phyloP scores from a whole-genome alignment of 2,888 invertebrate genomes.

The Drosophila incognita region DNA sequence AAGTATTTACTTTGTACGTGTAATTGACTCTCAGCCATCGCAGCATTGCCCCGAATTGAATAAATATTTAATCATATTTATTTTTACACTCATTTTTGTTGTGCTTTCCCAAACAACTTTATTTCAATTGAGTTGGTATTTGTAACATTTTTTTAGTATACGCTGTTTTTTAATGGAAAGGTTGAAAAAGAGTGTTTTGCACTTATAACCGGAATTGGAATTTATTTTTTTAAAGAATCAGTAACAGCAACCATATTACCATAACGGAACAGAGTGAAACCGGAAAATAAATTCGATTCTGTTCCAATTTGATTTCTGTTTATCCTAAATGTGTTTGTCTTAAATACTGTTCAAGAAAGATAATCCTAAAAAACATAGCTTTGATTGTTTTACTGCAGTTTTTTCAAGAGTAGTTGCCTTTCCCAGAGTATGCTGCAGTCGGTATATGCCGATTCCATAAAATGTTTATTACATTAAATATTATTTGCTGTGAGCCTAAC shows the following conservation, averaged over 20 bases:
- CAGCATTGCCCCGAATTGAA: constrained; percentile 12
- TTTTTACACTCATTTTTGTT: constrained; percentile 23
- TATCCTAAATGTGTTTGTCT: not conserved
- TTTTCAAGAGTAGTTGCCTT: not conserved
- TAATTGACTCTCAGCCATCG: constrained; percentile 39
- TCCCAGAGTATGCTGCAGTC: not conserved
- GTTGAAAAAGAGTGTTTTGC: not conserved
- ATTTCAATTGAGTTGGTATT: constrained; percentile 35
- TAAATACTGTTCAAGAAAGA: not conserved
- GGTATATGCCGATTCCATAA: not conserved
- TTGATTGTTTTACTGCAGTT: not conserved
- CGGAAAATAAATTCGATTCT: not conserved
- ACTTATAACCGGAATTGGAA: not conserved
- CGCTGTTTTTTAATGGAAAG: not conserved
- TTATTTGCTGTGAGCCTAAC: constrained; percentile 11
- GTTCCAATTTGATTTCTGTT: not conserved
- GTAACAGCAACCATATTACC: not conserved
- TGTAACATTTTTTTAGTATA: not conserved
- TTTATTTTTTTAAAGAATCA: not conserved
- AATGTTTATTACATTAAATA: not conserved
- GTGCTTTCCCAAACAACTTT: constrained; percentile 17
- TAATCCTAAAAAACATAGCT: not conserved
- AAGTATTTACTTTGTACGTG: constrained; percentile 16
- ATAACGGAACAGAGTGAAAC: not conserved
- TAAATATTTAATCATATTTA: constrained; percentile 38